A percentile compares a stretch with the other conserved stretches of the same genome.
These are phyloP conservation scores for Danio jaintianensis DNA, from an alignment of 2,797 vertebrate species.

Conservation along the genomic window DNA sequence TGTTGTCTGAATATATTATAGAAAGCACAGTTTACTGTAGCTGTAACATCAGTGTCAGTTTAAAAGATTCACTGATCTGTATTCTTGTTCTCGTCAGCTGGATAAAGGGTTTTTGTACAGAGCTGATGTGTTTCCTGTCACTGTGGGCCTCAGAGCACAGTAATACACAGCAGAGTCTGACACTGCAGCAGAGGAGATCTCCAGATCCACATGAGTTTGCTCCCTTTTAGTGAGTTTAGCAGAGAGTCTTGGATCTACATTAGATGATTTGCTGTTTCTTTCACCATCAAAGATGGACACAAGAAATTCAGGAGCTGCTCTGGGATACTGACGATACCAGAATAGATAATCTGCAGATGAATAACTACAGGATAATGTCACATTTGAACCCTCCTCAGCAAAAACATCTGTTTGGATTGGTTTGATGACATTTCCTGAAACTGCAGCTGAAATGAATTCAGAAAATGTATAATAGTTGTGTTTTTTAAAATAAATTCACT, in stretches of 20 bases:
- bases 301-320: background rate
- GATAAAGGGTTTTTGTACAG: background rate
- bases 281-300: background rate
- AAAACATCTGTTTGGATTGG: background rate
- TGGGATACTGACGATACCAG: conserved; percentile 49
- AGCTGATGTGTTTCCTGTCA: background rate
- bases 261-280: background rate
- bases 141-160: too few species aligned
- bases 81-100: background rate
- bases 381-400: background rate
- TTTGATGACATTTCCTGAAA: background rate
- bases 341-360: conserved; percentile 24
- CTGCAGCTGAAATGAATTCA: background rate
- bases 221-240: conserved; percentile 43
- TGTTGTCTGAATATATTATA: background rate
- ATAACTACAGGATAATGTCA: background rate
- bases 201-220: background rate
- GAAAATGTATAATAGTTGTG: too few species aligned
- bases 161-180: too few species aligned
- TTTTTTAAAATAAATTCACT: too few species aligned
- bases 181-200: background rate
- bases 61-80: background rate
- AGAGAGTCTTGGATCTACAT: conserved; percentile 43
- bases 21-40: background rate
- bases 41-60: background rate